Percentiles rank a stretch among this genome's conserved stretches.
Evolutionary conservation across 2,888 invertebrate species (phyloP).

Genomic region (Trissolcus brochymenae): DNA sequence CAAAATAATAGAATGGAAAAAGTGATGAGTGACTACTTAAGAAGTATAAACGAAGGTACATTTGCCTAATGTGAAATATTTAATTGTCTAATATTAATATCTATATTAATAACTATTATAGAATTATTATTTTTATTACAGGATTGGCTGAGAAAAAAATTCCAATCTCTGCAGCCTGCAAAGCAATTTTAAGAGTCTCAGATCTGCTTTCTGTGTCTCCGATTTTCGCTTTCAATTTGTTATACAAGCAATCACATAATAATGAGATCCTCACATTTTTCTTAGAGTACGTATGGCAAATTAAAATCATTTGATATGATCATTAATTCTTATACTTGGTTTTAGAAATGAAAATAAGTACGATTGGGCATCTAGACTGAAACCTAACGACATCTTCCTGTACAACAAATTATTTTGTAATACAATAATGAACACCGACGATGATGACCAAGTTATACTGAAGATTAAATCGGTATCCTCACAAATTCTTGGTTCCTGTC

Average conservation of each 20-base stretch:
- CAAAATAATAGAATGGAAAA: slow-evolving; percentile 52
- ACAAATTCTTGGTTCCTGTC: slow-evolving; percentile 46
- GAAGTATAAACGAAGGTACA: slow-evolving; percentile 58
- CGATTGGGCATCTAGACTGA: slow-evolving; percentile 15
- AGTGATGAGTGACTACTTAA: slow-evolving; percentile 60
- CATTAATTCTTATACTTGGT: no score
- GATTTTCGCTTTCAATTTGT: slow-evolving; percentile 57
- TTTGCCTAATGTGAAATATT: slow-evolving; percentile 1
- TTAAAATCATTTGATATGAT: no score
- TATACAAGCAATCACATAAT: slow-evolving; percentile 58
- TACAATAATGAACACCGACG: slow-evolving; percentile 12
- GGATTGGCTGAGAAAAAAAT: slow-evolving; percentile 36
- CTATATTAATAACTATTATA: slow-evolving; percentile 9
- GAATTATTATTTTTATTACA: slow-evolving; percentile 16
- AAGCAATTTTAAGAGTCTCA: slow-evolving; percentile 60
- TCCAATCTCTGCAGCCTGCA: slow-evolving; percentile 40
- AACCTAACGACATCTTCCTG: slow-evolving; percentile 5
- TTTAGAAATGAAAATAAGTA: slow-evolving; percentile 17
- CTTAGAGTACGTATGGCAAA: slow-evolving; percentile 32
- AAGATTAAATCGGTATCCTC: slow-evolving; percentile 3
- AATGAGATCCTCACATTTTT: slow-evolving; percentile 59
- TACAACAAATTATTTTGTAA: slow-evolving; percentile 31
- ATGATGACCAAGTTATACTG: slow-evolving; percentile 2
- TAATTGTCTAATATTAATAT: slow-evolving; percentile 5
- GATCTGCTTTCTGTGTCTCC: slow-evolving; percentile 60